phyloP scores from a whole-genome alignment of 2,888 invertebrate genomes.

The Hemistola chrysoprasaria region DNA sequence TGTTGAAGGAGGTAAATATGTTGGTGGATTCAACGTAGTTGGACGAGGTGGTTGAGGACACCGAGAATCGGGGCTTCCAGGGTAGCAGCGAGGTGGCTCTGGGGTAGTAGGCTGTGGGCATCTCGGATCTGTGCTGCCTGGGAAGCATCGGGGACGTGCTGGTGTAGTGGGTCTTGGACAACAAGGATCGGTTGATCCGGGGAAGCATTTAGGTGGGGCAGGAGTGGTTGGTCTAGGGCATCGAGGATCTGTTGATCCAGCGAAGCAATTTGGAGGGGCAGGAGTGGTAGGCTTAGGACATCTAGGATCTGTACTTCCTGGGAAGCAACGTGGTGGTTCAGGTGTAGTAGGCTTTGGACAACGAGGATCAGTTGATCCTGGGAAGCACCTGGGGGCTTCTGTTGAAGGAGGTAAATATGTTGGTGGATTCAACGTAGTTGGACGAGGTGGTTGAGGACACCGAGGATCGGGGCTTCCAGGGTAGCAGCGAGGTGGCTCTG shows the following conservation, averaged over 20 bases:
- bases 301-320: constrained; percentile 32
- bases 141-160: constrained; percentile 24
- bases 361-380: constrained; percentile 43
- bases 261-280: constrained; percentile 36
- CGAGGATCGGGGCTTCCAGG: constrained; percentile 55
- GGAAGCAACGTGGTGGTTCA: constrained; percentile 32
- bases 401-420: constrained; percentile 10
- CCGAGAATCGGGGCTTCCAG: constrained; percentile 34
- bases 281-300: constrained; percentile 40
- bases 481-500: constrained; percentile 35
- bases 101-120: constrained; percentile 51
- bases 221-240: constrained; percentile 41
- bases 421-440: constrained; percentile 27
- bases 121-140: constrained; percentile 49
- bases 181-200: constrained; percentile 38
- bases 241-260: constrained; percentile 31
- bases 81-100: constrained; percentile 32
- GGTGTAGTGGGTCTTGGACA: constrained; percentile 43
- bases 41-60: constrained; percentile 30
- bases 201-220: constrained; percentile 34
- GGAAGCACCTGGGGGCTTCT: constrained; percentile 44
- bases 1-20: neutral
- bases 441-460: constrained; percentile 49
- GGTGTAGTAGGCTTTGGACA: constrained; percentile 38
- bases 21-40: constrained; percentile 34